Evolutionary conservation across 2,797 vertebrate species (phyloP), one percentile per base, ranked within the genome.

Genomic region (Cyprinodon diabolis): DNA sequence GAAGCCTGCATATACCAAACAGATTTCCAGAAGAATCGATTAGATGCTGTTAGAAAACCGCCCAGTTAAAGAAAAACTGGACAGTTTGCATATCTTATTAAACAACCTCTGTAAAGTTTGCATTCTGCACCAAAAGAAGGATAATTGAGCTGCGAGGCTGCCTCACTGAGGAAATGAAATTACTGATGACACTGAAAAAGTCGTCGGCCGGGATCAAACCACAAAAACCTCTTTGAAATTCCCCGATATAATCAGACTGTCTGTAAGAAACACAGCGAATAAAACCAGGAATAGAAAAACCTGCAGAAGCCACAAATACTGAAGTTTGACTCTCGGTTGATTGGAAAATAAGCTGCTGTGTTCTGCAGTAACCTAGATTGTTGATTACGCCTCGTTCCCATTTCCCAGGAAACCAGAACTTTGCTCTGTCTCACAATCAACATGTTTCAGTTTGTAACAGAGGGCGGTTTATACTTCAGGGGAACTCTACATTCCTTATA

Each of bases 81-180:
- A 60, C 9, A 66, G 23, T 68, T 7, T 9, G 1, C 0, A 14
- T 1, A 10, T 1, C 19, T 68, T 0, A 68, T 80, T 69, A 21
- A 25, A 30, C 6, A 0, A 11, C 25, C 37, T 76, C 66, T 66
- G 8, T 40, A 45, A 54, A 68, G 11, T 3, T 56, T 76, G 71
- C 66, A 60, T 54, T 76, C 66, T 68, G 65, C 15, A 11, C 3
- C 66, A 72, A 68, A 47, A 51, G 40, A 73, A n/a, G 60, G 48
- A 47, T 48, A 55, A 54, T 66, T 79, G 55, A 69, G 47, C 23
- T 0, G 0, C 13, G 14, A 68, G n/a, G 8, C 45, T 45, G 15
- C 3, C 23, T 25, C n/a, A 45, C 52, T 55, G 62, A 75, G 81
- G 81, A 86, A 85, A 83, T 86, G 0, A 74, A 83, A 86, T 86